Conservation (phyloP, 1,140 invertebrate genomes). For the Ylistrum balloti region DNA sequence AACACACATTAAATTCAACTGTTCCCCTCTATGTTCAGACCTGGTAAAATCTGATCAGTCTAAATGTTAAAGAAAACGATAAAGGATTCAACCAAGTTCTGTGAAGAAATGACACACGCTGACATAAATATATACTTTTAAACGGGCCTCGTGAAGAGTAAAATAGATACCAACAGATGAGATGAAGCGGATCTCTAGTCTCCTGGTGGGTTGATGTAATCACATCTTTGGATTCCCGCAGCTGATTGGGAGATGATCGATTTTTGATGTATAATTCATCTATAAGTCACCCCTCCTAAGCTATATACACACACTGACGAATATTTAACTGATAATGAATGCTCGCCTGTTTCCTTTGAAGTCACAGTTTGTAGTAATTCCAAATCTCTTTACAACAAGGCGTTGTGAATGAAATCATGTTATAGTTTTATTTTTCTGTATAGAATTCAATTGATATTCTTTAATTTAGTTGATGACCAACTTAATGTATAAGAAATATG, state of each 20-base stretch:
- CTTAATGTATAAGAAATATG: too few relatives aligned
- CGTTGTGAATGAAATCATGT: not conserved
- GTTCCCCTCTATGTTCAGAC: not conserved
- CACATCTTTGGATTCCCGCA: not conserved
- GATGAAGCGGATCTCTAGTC: not conserved
- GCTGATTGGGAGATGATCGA: not conserved
- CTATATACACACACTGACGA: not conserved
- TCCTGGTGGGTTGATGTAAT: not conserved
- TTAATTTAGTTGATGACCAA: too few relatives aligned
- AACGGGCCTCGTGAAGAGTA: not conserved
- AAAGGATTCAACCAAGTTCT: not conserved
- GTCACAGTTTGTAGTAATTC: not conserved
- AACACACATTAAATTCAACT: not conserved
- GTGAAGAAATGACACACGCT: not conserved
- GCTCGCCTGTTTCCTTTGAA: not conserved
- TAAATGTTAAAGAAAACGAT: not conserved
- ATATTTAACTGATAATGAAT: slow-evolving; percentile 12
- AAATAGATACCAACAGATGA: not conserved
- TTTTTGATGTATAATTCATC: slow-evolving; percentile 29
- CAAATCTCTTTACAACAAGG: not conserved
- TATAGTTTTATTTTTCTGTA: too few relatives aligned
- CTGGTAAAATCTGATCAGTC: not conserved
- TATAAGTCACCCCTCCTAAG: not conserved
- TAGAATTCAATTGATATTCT: too few relatives aligned
- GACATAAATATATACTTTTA: not conserved